phyloP scores from a whole-genome alignment of 2,888 invertebrate species.

The Desoria tigrina region DNA sequence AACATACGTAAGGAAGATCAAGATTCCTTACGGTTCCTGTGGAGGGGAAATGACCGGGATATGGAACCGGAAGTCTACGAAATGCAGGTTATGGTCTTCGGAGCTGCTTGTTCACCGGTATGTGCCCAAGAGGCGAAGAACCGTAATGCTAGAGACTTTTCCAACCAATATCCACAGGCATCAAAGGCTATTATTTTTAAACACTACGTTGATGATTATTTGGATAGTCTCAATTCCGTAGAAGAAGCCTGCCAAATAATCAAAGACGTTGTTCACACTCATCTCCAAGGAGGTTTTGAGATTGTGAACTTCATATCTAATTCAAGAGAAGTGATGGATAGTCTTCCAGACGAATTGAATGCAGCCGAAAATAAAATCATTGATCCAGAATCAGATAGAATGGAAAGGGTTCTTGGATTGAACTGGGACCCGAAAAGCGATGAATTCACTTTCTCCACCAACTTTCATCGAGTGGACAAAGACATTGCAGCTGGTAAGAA shows the following conservation, averaged over 20 bases:
- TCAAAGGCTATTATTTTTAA: constrained; percentile 6
- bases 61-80: neutral
- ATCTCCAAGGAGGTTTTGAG: constrained; percentile 14
- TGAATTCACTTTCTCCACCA: no score
- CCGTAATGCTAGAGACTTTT: constrained; percentile 20
- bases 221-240: neutral
- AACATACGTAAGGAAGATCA: constrained; percentile 20
- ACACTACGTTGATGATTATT: constrained; percentile 32
- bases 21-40: constrained; percentile 25
- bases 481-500: no score
- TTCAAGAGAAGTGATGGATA: constrained; percentile 8
- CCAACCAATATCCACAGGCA: constrained; percentile 18
- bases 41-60: constrained; percentile 14
- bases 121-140: no score
- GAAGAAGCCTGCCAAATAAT: constrained; percentile 12
- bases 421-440: no score
- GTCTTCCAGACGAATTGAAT: constrained; percentile 15
- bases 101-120: no score
- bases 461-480: no score
- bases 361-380: constrained; percentile 7
- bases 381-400: no score
- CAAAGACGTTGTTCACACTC: constrained; percentile 9
- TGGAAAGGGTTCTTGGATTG: no score
- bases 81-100: no score
- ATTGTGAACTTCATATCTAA: constrained; percentile 26